These are phyloP conservation scores for Poeciliopsis gracilis DNA, from an alignment of 2,797 vertebrate species.

Conservation along the genomic window DNA sequence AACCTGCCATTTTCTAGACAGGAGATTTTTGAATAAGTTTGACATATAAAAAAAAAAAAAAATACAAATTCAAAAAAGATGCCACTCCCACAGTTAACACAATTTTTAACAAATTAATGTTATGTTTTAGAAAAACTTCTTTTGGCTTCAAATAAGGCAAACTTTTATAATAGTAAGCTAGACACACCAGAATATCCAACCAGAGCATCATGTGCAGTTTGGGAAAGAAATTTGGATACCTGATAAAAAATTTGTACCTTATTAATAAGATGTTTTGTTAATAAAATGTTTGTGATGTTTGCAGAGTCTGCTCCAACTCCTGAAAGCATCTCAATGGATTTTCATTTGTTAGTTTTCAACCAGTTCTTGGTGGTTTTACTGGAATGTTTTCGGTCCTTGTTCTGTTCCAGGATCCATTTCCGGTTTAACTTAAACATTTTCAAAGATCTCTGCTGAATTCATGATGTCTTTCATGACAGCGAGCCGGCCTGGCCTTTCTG, in stretches of 20 bases:
- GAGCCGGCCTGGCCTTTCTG: neutral
- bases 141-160: neutral
- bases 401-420: neutral
- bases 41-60: neutral
- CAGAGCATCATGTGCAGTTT: neutral
- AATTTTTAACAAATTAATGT: neutral
- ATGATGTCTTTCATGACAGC: neutral
- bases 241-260: neutral
- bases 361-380: neutral
- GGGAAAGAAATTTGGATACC: neutral
- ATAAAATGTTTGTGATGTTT: neutral
- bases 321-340: neutral
- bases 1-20: neutral
- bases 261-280: neutral
- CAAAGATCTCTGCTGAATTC: neutral
- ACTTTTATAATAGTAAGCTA: neutral
- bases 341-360: neutral
- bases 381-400: neutral
- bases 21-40: neutral
- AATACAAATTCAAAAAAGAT: neutral
- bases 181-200: neutral
- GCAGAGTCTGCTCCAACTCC: neutral
- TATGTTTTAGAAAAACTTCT: no score
- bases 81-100: neutral
- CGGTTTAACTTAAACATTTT: neutral